Percentiles rank a stretch among this genome's conserved stretches.
phyloP scores from a whole-genome alignment of 2,888 invertebrate species.

The Ferdinandea cuprea region DNA sequence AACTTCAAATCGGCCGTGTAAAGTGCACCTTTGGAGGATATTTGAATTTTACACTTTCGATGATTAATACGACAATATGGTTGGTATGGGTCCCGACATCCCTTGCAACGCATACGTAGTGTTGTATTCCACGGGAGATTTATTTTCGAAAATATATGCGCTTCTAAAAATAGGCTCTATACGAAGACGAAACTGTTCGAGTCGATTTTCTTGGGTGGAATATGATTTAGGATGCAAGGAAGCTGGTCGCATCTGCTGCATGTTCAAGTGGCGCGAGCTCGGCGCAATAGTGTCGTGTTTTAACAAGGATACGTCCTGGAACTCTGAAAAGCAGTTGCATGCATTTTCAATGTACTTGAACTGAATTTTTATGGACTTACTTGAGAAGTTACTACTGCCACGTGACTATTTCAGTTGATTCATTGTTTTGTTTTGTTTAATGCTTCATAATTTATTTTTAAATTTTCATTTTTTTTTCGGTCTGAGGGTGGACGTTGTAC shows the following conservation, averaged over 20 bases:
- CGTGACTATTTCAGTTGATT: constrained; percentile 66
- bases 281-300: constrained; percentile 29
- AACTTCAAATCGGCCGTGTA: constrained; percentile 81
- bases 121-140: constrained; percentile 64
- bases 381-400: constrained; percentile 59
- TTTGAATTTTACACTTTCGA: constrained; percentile 72
- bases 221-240: constrained; percentile 72
- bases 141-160: constrained; percentile 55
- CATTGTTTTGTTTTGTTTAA: constrained; percentile 64
- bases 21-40: constrained; percentile 78
- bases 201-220: constrained; percentile 64
- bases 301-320: constrained; percentile 44
- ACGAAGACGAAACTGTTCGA: constrained; percentile 23
- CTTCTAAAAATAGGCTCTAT: constrained; percentile 50
- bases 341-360: constrained; percentile 34
- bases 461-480: constrained; percentile 27
- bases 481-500: constrained; percentile 20
- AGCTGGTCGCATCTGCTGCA: constrained; percentile 69
- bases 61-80: constrained; percentile 73
- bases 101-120: too few species aligned
- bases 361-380: constrained; percentile 56
- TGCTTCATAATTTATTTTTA: constrained; percentile 46
- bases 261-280: constrained; percentile 60
- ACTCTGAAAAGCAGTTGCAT: constrained; percentile 9
- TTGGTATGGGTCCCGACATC: constrained; percentile 52